Evolutionary conservation across 2,113 vertebrate species (phyloP).

Genomic region (Ochotona curzoniae): DNA sequence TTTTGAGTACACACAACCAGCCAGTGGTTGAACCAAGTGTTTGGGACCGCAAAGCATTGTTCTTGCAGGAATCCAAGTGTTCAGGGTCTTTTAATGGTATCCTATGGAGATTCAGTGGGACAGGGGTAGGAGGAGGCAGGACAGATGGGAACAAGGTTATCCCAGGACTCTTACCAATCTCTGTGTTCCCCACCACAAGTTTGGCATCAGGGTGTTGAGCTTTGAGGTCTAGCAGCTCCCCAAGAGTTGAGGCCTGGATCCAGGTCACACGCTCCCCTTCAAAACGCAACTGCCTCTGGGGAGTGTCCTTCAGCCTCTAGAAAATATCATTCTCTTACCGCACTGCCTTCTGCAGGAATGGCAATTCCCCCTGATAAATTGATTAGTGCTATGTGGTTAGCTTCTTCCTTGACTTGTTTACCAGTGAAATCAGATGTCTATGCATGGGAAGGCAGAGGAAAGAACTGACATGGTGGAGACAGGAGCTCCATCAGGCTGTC

Average conservation of each 20-base stretch:
- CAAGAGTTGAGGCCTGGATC: slow-evolving; percentile 92
- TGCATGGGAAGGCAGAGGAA: rapidly evolving
- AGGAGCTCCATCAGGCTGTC: background rate
- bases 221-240: slow-evolving; percentile 91
- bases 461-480: rapidly evolving
- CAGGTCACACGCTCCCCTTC: slow-evolving; percentile 90
- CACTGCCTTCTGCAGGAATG: background rate
- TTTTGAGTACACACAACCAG: background rate
- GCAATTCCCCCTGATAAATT: background rate
- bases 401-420: background rate
- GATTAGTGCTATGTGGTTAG: background rate
- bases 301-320: slow-evolving; percentile 87
- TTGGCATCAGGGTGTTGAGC: slow-evolving; percentile 89
- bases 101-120: background rate
- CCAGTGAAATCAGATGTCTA: background rate
- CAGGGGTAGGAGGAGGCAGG: background rate
- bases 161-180: slow-evolving; percentile 92
- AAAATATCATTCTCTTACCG: background rate
- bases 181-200: slow-evolving; percentile 97
- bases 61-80: background rate
- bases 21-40: background rate
- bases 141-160: background rate
- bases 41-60: background rate
- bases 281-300: slow-evolving; percentile 88
- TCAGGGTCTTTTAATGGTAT: background rate